Conservation (phyloP, 2,113 vertebrate species). For the Rostratula benghalensis region DNA sequence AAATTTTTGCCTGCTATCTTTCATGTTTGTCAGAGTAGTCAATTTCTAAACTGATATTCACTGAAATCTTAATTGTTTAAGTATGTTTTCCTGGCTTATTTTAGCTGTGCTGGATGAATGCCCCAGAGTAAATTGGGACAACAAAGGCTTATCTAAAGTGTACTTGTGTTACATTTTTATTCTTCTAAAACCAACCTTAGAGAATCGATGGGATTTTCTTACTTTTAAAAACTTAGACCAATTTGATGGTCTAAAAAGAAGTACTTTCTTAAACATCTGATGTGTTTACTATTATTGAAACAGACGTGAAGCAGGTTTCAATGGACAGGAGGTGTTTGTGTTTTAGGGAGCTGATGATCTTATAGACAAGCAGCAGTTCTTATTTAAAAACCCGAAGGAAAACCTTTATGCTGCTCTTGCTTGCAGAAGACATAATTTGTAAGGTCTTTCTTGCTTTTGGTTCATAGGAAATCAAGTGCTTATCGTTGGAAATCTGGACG, state of each 20-base stretch:
- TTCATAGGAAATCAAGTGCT: conserved; percentile 74
- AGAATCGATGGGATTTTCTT: background rate
- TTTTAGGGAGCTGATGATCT: background rate
- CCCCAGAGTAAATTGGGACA: background rate
- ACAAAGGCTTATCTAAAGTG: background rate
- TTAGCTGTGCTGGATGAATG: background rate
- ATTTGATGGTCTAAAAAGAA: background rate
- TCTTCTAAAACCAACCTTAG: background rate
- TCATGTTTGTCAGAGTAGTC: background rate
- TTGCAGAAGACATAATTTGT: background rate
- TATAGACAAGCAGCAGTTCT: background rate
- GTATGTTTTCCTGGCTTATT: background rate
- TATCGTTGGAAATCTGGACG: conserved; percentile 85
- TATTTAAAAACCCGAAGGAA: background rate
- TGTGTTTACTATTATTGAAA: background rate
- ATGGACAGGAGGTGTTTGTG: background rate
- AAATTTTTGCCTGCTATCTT: background rate
- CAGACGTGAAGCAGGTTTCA: background rate
- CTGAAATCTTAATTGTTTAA: background rate
- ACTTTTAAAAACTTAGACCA: background rate
- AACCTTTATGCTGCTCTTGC: background rate
- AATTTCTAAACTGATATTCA: background rate
- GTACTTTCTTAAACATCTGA: background rate
- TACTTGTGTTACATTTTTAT: background rate
- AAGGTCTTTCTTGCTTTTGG: background rate